A percentile compares a stretch with the other conserved stretches of the same genome.
Conservation (phyloP, 2,888 invertebrate genomes). For the Teleiodes luculella region DNA sequence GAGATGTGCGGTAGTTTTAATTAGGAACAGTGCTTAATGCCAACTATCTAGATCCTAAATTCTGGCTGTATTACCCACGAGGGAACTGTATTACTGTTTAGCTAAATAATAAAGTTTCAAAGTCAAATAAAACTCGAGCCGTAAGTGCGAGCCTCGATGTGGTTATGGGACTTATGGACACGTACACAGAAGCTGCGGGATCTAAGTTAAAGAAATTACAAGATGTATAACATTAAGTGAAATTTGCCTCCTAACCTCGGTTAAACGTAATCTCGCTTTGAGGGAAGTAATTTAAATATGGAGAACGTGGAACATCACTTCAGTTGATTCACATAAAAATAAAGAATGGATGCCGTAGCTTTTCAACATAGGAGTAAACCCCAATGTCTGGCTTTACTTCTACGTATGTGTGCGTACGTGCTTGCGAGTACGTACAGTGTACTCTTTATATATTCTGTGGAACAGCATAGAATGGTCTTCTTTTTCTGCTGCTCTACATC, state of each 20-base stretch:
- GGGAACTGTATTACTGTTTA: not conserved
- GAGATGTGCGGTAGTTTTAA: not conserved
- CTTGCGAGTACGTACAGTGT: too few species aligned
- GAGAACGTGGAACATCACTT: constrained; percentile 14
- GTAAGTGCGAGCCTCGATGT: not conserved
- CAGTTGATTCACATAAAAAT: not conserved
- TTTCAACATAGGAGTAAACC: too few species aligned
- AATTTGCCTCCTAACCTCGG: constrained; percentile 39
- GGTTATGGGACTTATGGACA: not conserved
- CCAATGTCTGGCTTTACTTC: too few species aligned
- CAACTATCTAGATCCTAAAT: not conserved
- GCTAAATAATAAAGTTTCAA: not conserved
- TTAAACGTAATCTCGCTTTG: constrained; percentile 40
- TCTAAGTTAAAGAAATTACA: constrained; percentile 37
- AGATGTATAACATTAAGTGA: constrained; percentile 35
- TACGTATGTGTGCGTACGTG: too few species aligned
- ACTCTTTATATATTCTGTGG: too few species aligned
- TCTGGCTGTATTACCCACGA: not conserved
- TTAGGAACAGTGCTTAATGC: not conserved
- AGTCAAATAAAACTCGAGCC: not conserved
- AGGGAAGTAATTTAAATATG: constrained; percentile 44
- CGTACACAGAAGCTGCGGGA: constrained; percentile 25
- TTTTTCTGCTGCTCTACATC: too few species aligned
- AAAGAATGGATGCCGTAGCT: not conserved
- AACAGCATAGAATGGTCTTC: too few species aligned